These are phyloP conservation scores for Psettodes erumei DNA, from an alignment of 2,113 vertebrate species.

Conservation along the genomic window DNA sequence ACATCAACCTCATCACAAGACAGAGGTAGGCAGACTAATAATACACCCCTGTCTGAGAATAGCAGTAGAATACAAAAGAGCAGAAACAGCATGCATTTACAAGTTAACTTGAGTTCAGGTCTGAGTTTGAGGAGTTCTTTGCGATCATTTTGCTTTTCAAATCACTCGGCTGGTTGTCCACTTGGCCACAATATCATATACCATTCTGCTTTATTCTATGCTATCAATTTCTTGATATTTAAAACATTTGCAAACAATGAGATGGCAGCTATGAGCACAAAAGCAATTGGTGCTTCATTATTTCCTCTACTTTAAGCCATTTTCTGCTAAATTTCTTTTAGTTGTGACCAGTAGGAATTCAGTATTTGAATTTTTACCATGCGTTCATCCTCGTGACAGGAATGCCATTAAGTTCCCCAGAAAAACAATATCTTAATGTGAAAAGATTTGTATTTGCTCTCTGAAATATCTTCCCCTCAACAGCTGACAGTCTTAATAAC, in stretches of 20 bases:
- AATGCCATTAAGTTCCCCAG: neutral
- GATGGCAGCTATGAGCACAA: neutral
- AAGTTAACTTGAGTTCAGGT: neutral
- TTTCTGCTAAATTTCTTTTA: neutral
- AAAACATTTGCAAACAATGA: neutral
- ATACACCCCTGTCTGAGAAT: neutral
- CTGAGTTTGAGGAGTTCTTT: neutral
- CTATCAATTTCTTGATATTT: neutral
- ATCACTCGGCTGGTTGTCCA: neutral
- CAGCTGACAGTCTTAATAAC: neutral
- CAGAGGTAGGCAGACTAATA: conserved; percentile 87
- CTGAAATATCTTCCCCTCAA: neutral
- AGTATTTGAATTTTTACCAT: neutral
- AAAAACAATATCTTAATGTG: neutral
- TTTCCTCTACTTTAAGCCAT: neutral
- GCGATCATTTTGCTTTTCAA: neutral
- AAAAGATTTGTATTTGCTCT: neutral
- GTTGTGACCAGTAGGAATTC: neutral
- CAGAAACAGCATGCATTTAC: neutral
- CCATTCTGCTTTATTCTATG: neutral
- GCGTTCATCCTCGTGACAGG: neutral
- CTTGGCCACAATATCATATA: neutral
- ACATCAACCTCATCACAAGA: conserved; percentile 99
- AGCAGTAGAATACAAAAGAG: neutral
- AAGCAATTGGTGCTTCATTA: neutral